Conservation (phyloP, 2,888 invertebrate species). For the Spodoptera picta region DNA sequence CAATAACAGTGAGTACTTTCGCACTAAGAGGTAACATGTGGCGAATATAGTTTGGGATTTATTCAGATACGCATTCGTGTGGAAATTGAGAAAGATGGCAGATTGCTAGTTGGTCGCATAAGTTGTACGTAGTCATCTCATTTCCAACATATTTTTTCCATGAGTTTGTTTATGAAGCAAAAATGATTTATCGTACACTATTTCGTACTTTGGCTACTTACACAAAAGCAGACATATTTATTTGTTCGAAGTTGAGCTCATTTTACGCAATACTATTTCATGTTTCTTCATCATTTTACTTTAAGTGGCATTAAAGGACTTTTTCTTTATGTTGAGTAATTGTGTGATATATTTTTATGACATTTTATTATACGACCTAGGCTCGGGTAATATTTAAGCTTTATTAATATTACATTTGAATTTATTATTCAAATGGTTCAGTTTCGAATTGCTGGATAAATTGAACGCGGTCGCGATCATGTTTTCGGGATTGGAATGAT, state of each 20-base stretch:
- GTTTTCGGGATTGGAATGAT: slow-evolving; percentile 18
- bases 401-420: slow-evolving; percentile 3
- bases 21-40: slow-evolving; percentile 7
- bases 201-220: slow-evolving; percentile 17
- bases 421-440: neutral
- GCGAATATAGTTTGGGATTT: slow-evolving; percentile 19
- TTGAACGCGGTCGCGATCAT: slow-evolving; percentile 5
- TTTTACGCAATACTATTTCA: slow-evolving; percentile 8
- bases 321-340: neutral
- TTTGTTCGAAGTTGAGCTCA: slow-evolving; percentile 11
- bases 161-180: slow-evolving; percentile 10
- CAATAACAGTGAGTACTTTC: slow-evolving; percentile 23
- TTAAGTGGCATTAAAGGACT: slow-evolving; percentile 6
- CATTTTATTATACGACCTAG: neutral
- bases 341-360: slow-evolving; percentile 6
- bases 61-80: slow-evolving; percentile 39
- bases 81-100: slow-evolving; percentile 53
- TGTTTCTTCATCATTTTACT: slow-evolving; percentile 1
- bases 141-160: slow-evolving; percentile 5
- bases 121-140: slow-evolving; percentile 33
- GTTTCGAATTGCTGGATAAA: slow-evolving; percentile 8
- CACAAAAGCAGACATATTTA: slow-evolving; percentile 7
- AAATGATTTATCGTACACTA: slow-evolving; percentile 11
- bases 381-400: neutral
- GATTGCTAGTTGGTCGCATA: slow-evolving; percentile 41